A percentile compares a stretch with the other conserved stretches of the same genome.
Conservation (phyloP, 2,888 invertebrate genomes). For the Andrena fulva region DNA sequence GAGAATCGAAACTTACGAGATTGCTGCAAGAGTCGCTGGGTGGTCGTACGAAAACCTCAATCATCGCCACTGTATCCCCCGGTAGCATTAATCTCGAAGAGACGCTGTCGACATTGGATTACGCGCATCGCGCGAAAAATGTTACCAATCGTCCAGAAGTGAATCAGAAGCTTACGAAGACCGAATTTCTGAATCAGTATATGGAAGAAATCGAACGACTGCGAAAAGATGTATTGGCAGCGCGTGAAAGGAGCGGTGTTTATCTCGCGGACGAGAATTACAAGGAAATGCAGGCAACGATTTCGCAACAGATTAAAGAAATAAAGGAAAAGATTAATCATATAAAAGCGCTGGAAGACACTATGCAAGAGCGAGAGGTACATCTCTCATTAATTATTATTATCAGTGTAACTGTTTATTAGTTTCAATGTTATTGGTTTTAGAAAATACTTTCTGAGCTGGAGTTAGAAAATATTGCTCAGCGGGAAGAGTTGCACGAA, state of each 20-base stretch:
- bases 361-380: conserved; percentile 87
- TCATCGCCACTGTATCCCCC: conserved; percentile 98
- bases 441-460: conserved; percentile 81
- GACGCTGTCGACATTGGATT: conserved; percentile 97
- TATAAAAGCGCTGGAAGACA: conserved; percentile 89
- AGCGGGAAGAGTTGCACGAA: no score
- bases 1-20: conserved; percentile 98
- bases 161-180: conserved; percentile 95
- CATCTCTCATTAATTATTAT: neutral
- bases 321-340: conserved; percentile 89
- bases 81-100: conserved; percentile 95
- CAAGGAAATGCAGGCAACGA: conserved; percentile 88
- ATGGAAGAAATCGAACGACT: conserved; percentile 96
- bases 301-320: conserved; percentile 89
- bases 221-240: conserved; percentile 93
- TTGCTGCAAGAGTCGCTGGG: conserved; percentile 98
- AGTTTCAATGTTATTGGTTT: conserved; percentile 34
- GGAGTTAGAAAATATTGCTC: conserved; percentile 70
- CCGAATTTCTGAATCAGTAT: conserved; percentile 92
- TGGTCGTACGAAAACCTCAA: conserved; percentile 98
- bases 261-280: conserved; percentile 95
- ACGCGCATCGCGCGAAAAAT: conserved; percentile 97
- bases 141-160: conserved; percentile 97
- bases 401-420: neutral
- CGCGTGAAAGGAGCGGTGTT: conserved; percentile 95